These are phyloP conservation scores for Jaculus jaculus DNA, from an alignment of 2,113 vertebrate genomes.

Conservation along the genomic window DNA sequence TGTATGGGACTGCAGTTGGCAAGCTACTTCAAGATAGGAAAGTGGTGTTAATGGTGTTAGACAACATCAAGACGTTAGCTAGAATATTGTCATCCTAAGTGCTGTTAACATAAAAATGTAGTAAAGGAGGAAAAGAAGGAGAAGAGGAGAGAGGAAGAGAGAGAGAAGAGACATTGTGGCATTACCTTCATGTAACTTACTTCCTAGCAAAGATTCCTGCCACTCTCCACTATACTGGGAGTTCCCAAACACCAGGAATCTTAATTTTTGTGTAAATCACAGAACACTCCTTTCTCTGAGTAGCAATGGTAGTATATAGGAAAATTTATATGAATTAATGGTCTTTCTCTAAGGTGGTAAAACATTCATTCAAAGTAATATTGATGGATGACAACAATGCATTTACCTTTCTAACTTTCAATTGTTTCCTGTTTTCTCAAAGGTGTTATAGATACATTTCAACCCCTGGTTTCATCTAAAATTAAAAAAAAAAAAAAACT, in stretches of 20 bases:
- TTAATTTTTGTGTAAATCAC: neutral
- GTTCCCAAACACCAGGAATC: neutral
- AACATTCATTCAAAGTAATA: neutral
- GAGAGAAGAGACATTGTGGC: rapidly evolving
- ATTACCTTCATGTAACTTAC: neutral
- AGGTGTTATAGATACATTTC: neutral
- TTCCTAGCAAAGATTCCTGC: neutral
- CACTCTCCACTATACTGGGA: neutral
- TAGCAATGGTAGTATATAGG: neutral
- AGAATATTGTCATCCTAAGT: neutral
- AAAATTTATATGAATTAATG: neutral
- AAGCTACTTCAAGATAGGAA: neutral
- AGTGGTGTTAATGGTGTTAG: neutral
- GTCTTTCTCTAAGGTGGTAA: neutral
- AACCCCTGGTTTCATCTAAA: neutral
- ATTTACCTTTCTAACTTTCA: neutral
- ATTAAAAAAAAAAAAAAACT: neutral
- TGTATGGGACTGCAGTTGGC: neutral
- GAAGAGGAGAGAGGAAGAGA: neutral
- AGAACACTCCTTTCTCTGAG: neutral
- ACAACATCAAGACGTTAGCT: neutral
- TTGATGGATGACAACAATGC: neutral
- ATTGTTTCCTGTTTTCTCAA: neutral
- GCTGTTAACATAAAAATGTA: neutral
- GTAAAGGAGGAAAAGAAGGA: neutral